Conservation (phyloP, 1,140 invertebrate species). For the Lepidurus couesii region DNA sequence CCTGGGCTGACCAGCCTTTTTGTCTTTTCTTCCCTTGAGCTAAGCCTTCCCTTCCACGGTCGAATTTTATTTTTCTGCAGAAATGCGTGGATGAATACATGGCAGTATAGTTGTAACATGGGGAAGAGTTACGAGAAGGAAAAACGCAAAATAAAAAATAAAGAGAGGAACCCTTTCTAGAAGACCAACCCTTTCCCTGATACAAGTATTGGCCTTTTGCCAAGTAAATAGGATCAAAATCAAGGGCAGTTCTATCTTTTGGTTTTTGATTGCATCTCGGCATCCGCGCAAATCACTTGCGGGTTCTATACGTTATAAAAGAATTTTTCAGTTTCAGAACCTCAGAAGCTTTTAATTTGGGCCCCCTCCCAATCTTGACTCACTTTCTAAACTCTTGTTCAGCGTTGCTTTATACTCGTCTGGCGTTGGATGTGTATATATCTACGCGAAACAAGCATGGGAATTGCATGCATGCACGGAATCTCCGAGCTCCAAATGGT, state of each 20-base stretch:
- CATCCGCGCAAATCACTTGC: no score
- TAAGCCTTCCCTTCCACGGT: not conserved
- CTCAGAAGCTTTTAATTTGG: no score
- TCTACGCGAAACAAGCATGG: not conserved
- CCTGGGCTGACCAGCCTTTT: not conserved
- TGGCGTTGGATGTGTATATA: not conserved
- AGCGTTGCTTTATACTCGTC: no score
- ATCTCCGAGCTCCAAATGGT: constrained; percentile 1
- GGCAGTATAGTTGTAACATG: not conserved
- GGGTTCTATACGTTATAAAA: no score
- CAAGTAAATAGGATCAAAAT: not conserved
- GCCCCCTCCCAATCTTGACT: no score
- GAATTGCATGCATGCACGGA: constrained; percentile 17
- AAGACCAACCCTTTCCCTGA: no score
- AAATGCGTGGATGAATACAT: not conserved
- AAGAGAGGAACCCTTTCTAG: not conserved
- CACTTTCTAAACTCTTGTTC: no score
- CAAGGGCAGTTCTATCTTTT: not conserved
- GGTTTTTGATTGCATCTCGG: not conserved
- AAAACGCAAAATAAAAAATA: not conserved
- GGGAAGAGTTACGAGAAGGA: not conserved
- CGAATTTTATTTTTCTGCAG: not conserved
- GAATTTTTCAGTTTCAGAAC: no score
- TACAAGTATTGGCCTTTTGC: not conserved
- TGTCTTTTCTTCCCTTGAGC: not conserved